Base-by-base conservation (phyloP, 2,797 vertebrate genomes). In the Coendou prehensilis region DNA sequence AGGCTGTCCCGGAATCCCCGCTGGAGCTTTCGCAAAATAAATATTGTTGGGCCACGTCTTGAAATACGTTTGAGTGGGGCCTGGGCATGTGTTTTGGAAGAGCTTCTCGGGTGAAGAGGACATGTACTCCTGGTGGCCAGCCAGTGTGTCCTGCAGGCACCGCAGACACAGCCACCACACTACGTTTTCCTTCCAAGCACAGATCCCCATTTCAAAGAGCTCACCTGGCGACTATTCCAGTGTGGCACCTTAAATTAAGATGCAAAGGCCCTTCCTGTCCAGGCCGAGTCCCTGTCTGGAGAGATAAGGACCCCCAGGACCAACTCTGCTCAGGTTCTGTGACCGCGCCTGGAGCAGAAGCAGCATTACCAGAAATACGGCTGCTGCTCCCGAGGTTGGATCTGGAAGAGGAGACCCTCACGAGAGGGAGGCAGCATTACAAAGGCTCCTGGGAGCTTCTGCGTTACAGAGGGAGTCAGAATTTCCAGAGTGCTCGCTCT, bases 191-290 rank as follows among this genome's bases (percentile, higher is more conserved):
- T 75, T 63, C 14, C 50, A 64, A 84, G 76, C 5, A 18, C 6
- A 23, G 41, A 75, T 23, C 69, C 91, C 41, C 83, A 33, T 79
- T 37, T 92, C 54, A 69, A 64, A 94, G 28, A 80, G 89, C n/a
- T 37, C 67, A 22, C 23, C 5, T 28, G 22, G 2, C 61, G 63
- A 86, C 47, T 75, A 23, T 63, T 87, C 33, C 78, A 59, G 3
- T 73, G 59, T 61, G 45, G 15, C 1, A 5, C 33, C 28, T 6
- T 54, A 41, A 84, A 63, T 64, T 33, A 71, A 92, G 59, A 86
- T 9, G 63, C n/a, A 81, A 87, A 87, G 67, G 45, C 10, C 23
- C 28, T 90, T 90, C 45, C 23, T 88, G 93, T 23, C 78, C 71
- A 7, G 87, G 63, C 86, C 89, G 61, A 76, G 20, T 20, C n/a